Conservation (phyloP, 2,888 invertebrate species). For the Anaspis maculata region DNA sequence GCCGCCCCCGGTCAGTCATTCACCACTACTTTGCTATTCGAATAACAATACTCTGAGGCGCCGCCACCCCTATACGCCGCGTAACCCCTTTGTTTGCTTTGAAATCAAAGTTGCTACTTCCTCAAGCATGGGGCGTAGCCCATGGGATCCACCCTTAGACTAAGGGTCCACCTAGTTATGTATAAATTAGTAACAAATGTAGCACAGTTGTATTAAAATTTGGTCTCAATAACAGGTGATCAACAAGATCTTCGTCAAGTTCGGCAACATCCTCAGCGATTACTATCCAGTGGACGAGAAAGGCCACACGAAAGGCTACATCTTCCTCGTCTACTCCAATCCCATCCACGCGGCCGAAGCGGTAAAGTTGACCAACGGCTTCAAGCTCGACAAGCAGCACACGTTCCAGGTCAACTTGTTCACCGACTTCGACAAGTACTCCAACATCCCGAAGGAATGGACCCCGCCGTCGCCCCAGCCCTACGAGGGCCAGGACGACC, state of each 20-base stretch:
- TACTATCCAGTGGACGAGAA: slow-evolving; percentile 78
- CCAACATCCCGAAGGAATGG: slow-evolving; percentile 88
- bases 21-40: too few species aligned
- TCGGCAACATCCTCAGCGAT: slow-evolving; percentile 80
- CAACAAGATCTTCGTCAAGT: slow-evolving; percentile 82
- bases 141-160: too few species aligned
- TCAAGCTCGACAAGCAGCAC: slow-evolving; percentile 93
- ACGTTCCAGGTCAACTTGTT: slow-evolving; percentile 80
- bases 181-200: too few species aligned
- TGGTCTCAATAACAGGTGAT: too few species aligned
- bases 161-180: too few species aligned
- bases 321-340: slow-evolving; percentile 86
- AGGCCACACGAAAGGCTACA: slow-evolving; percentile 79
- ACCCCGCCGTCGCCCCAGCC: slow-evolving; percentile 81
- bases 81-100: too few species aligned
- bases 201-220: too few species aligned
- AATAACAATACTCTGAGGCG: too few species aligned
- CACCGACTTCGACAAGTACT: slow-evolving; percentile 92
- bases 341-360: slow-evolving; percentile 81
- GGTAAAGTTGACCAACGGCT: slow-evolving; percentile 79
- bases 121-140: too few species aligned
- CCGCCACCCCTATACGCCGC: too few species aligned
- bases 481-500: slow-evolving; percentile 86
- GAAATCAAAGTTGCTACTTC: too few species aligned
- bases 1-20: too few species aligned